Conservation (phyloP, 2,113 vertebrate genomes). For the Ia io region DNA sequence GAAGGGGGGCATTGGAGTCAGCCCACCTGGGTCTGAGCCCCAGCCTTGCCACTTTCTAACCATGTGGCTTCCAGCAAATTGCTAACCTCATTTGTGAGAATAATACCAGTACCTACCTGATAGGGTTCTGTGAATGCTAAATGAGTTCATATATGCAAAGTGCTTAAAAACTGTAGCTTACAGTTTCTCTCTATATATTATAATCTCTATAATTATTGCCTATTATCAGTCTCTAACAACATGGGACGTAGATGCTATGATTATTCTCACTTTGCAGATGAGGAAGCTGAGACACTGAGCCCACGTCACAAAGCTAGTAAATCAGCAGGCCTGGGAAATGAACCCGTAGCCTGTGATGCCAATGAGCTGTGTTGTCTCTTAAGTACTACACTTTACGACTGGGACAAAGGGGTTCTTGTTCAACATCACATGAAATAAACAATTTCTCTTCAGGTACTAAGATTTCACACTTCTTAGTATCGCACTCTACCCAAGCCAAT, state of each 20-base stretch:
- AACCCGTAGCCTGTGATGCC: neutral
- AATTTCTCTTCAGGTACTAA: neutral
- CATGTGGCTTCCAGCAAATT: neutral
- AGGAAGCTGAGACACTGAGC: neutral
- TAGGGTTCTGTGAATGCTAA: neutral
- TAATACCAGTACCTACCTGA: neutral
- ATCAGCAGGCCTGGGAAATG: neutral
- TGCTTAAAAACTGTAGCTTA: neutral
- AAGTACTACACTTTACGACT: neutral
- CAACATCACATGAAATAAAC: neutral
- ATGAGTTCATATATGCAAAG: neutral
- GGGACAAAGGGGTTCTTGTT: neutral
- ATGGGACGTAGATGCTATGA: neutral
- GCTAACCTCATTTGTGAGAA: neutral
- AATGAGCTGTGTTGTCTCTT: neutral
- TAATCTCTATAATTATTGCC: neutral
- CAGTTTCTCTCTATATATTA: neutral
- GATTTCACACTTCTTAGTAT: neutral
- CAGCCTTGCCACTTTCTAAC: neutral
- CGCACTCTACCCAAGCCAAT: neutral
- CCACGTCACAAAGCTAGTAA: neutral
- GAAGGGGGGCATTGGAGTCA: neutral
- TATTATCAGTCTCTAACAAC: neutral
- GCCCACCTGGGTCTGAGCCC: neutral
- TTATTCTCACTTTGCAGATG: neutral